Conservation (phyloP, 1,140 invertebrate genomes). For the Drosophila simulans region DNA sequence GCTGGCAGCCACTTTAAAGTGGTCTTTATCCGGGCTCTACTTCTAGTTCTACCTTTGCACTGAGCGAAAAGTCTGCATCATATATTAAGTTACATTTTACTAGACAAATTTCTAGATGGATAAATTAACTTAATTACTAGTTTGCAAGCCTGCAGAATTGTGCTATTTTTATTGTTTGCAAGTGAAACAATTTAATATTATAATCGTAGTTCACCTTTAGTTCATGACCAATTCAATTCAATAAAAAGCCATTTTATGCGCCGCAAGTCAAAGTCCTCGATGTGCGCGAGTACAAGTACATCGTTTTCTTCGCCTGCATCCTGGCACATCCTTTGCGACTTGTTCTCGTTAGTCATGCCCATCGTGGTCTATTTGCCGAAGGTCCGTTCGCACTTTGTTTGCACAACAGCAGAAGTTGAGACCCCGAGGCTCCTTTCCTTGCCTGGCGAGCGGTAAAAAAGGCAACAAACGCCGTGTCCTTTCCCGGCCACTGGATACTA, state of each 20-base stretch:
- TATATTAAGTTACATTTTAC: too few relatives aligned
- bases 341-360: slow-evolving; percentile 41
- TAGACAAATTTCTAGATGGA: too few relatives aligned
- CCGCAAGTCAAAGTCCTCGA: too few relatives aligned
- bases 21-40: slow-evolving; percentile 27
- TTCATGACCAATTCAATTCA: too few relatives aligned
- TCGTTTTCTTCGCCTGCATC: not conserved
- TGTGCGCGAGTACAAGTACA: too few relatives aligned
- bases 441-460: slow-evolving; percentile 57
- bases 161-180: too few relatives aligned
- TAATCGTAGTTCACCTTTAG: too few relatives aligned
- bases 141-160: too few relatives aligned
- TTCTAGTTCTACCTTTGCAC: slow-evolving; percentile 9
- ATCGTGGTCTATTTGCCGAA: slow-evolving; percentile 40
- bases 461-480: slow-evolving; percentile 60
- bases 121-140: too few relatives aligned
- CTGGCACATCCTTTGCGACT: slow-evolving; percentile 1
- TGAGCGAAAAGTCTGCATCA: slow-evolving; percentile 3
- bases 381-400: slow-evolving; percentile 53
- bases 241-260: too few relatives aligned
- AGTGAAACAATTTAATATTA: too few relatives aligned
- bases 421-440: slow-evolving; percentile 21
- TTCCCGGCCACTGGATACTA: slow-evolving; percentile 34
- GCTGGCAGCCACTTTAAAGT: slow-evolving; percentile 26
- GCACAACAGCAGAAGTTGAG: slow-evolving; percentile 42